Percentiles rank a stretch among this genome's conserved stretches.
These are phyloP conservation scores for Thalassophryne amazonica DNA, from an alignment of 2,797 vertebrate species.

Conservation along the genomic window DNA sequence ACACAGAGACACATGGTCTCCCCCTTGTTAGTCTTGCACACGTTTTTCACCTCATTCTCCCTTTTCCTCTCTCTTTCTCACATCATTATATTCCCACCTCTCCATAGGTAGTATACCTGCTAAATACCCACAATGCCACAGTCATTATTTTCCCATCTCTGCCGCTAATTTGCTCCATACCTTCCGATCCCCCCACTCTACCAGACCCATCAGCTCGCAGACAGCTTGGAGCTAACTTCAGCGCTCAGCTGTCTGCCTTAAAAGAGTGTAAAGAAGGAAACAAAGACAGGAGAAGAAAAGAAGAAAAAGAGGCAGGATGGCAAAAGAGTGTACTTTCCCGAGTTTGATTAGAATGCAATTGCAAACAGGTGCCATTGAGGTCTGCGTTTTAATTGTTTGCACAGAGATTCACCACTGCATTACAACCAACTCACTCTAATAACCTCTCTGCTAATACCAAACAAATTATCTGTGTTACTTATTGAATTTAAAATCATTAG, in stretches of 20 bases:
- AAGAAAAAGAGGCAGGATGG: conserved; percentile 16
- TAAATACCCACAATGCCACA: conserved; percentile 76
- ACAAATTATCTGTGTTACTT: conserved; percentile 61
- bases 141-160: conserved; percentile 75
- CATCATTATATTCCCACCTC: conserved; percentile 72
- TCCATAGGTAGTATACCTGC: conserved; percentile 74
- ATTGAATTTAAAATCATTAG: conserved; percentile 75
- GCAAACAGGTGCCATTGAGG: conserved; percentile 59
- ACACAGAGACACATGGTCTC: conserved; percentile 1
- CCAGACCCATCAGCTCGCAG: conserved; percentile 62
- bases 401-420: too few species aligned
- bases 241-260: conserved; percentile 48
- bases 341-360: conserved; percentile 65
- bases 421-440: conserved; percentile 52
- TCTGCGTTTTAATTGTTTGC: conserved; percentile 57
- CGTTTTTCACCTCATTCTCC: conserved; percentile 70
- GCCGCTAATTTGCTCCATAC: conserved; percentile 70
- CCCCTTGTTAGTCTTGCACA: conserved; percentile 60
- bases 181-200: conserved; percentile 45
- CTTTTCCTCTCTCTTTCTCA: conserved; percentile 76
- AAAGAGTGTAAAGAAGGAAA: conserved; percentile 42
- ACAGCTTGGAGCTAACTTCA: conserved; percentile 66
- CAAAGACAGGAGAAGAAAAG: conserved; percentile 31
- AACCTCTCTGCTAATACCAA: conserved; percentile 57
- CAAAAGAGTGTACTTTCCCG: conserved; percentile 42